These are phyloP conservation scores for Pseudopleuronectes americanus DNA, from an alignment of 2,797 vertebrate genomes.

Conservation along the genomic window DNA sequence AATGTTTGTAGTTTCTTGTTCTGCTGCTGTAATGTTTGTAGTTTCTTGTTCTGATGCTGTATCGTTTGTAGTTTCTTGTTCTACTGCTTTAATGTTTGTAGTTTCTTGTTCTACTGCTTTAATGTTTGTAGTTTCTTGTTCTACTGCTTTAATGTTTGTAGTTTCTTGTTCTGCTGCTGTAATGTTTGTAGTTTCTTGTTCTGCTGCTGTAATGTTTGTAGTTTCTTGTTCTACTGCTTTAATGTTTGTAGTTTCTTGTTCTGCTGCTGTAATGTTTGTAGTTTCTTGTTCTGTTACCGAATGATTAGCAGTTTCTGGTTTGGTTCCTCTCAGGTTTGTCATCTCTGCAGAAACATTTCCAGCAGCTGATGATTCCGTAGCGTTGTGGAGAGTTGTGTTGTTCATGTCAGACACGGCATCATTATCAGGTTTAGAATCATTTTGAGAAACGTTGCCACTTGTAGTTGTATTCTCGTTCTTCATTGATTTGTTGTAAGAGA, in stretches of 20 bases:
- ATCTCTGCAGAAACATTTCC: slow-evolving; percentile 26
- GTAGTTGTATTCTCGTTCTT: slow-evolving; percentile 23
- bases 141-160: not conserved
- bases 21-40: slow-evolving; percentile 8
- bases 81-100: not conserved
- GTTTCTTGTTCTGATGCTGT: slow-evolving; percentile 9
- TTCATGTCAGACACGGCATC: not conserved
- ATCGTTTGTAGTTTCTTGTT: slow-evolving; percentile 12
- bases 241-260: slow-evolving; percentile 13
- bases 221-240: slow-evolving; percentile 8
- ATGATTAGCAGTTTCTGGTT: not conserved
- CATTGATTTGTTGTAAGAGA: not conserved
- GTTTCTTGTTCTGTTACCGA: not conserved
- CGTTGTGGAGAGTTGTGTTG: slow-evolving; percentile 11
- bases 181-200: not conserved
- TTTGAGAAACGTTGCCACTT: slow-evolving; percentile 10
- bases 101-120: not conserved
- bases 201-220: slow-evolving; percentile 8
- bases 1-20: not conserved
- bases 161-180: not conserved
- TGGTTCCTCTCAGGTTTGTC: not conserved
- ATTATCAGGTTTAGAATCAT: not conserved
- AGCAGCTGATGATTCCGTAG: not conserved
- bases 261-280: not conserved
- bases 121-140: not conserved